These are phyloP conservation scores for Globicephala melas DNA, from an alignment of 2,113 vertebrate species.

Conservation along the genomic window DNA sequence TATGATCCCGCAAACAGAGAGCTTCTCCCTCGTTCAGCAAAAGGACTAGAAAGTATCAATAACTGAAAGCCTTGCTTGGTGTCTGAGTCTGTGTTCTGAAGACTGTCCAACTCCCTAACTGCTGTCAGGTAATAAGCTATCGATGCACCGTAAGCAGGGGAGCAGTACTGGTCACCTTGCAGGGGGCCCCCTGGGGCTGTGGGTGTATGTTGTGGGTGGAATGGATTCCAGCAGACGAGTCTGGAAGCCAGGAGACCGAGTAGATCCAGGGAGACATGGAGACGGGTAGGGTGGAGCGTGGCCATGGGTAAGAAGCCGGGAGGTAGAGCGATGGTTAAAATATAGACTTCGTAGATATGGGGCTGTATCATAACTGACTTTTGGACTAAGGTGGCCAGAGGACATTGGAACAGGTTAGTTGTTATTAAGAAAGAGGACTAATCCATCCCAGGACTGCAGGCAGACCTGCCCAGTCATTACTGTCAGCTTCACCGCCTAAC, in stretches of 20 bases:
- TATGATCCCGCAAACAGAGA: too few species aligned
- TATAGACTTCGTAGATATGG: neutral
- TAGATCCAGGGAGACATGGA: neutral
- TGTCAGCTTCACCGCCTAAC: neutral
- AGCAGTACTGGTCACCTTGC: neutral
- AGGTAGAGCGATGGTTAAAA: neutral
- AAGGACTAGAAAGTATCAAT: neutral
- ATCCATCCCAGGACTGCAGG: neutral
- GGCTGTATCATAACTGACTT: neutral
- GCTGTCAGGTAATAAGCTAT: neutral
- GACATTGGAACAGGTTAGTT: neutral
- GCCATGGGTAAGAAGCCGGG: rapidly evolving
- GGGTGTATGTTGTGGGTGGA: neutral
- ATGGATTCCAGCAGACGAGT: neutral
- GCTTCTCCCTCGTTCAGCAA: neutral
- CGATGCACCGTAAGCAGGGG: neutral
- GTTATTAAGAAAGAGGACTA: neutral
- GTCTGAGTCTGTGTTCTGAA: neutral
- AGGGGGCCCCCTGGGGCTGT: neutral
- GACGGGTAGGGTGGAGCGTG: too few species aligned
- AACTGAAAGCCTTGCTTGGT: neutral
- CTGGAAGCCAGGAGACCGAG: neutral
- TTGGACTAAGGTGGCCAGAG: neutral
- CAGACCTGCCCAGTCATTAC: neutral
- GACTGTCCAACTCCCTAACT: neutral